Conservation (phyloP, 2,113 vertebrate genomes). For the Myiopsitta monachus region DNA sequence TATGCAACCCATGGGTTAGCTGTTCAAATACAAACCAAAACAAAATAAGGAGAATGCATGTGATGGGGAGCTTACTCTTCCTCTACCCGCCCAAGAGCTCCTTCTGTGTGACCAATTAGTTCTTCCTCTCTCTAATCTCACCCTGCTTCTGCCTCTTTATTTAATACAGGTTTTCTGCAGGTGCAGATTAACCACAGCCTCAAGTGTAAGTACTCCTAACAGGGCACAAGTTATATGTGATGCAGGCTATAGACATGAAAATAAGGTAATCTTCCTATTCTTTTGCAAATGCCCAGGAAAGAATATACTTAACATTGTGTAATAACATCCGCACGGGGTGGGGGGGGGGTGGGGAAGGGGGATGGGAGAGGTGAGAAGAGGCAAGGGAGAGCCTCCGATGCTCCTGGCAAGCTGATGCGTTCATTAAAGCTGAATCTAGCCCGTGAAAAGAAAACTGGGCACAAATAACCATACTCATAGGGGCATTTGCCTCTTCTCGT, state of each 20-base stretch:
- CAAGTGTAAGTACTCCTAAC: constrained; percentile 13
- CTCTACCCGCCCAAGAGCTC: neutral
- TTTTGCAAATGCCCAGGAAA: constrained; percentile 51
- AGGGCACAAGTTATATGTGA: constrained; percentile 2
- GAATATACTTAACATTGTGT: constrained; percentile 8
- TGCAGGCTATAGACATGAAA: constrained; percentile 50
- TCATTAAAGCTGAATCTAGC: constrained; percentile 2
- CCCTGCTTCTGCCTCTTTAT: neutral
- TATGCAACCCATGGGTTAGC: neutral
- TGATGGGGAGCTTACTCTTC: neutral
- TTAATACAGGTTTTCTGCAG: neutral
- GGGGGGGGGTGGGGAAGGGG: too few species aligned
- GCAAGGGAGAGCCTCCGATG: neutral
- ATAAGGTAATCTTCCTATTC: constrained; percentile 61
- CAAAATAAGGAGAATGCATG: neutral
- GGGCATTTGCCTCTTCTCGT: neutral
- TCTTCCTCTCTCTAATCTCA: constrained; percentile 22
- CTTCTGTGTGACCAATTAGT: constrained; percentile 16
- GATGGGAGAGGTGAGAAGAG: neutral
- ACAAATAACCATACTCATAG: neutral
- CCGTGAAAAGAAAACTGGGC: neutral
- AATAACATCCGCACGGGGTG: neutral
- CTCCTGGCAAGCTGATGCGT: neutral
- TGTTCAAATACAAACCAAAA: neutral
- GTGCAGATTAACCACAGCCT: constrained; percentile 26